Base-by-base conservation (phyloP, 1,140 invertebrate genomes). In the Drosophila santomea region DNA sequence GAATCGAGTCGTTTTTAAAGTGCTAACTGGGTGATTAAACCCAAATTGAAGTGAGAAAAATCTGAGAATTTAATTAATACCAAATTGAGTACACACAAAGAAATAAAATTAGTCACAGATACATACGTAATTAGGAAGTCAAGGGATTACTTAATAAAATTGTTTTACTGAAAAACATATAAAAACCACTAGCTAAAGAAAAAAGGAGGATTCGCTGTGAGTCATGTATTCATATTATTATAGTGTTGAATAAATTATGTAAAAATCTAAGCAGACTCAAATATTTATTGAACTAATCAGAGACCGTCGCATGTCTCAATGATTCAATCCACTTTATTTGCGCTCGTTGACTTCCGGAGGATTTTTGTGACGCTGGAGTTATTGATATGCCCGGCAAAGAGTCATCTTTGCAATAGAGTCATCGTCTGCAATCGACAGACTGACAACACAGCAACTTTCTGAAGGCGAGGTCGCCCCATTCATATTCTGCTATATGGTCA, bases 21-120 rank as follows among this genome's bases (percentile, higher is more conserved):
- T 74, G 74, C 45, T 83, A 74, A 79, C 15, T 47, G 44, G 43
- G 8, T n/a, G 48, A 35, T 74, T 59, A 67, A 71, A 43, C 66
- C n/a, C 7, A 50, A 44, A 60, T 63, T 47, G 38, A 57, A 35
- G 51, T 62, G 44, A 44, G 28, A 66, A 62, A 47, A 67, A 45
- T 63, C 68, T 83, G 45, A 10, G 35, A 32, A 32, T 23, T 60
- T 52, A 32, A 52, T 50, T 54, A 35, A 48, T 43, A 39, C 15
- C 4, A 10, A n/a, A 71, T 48, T 36, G 1, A 32, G 47, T 63
- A 41, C 17, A 64, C 63, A 69, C 17, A 47, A 44, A 23, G 14
- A 32, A 11, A 43, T 10, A 23, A 7, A n/a, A 14, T 69, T 55
- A 69, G 41, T 56, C 63, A 69, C 23, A 3, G 1, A n/a, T 10